phyloP scores from a whole-genome alignment of 2,113 vertebrate species.

The Sialia sialis region DNA sequence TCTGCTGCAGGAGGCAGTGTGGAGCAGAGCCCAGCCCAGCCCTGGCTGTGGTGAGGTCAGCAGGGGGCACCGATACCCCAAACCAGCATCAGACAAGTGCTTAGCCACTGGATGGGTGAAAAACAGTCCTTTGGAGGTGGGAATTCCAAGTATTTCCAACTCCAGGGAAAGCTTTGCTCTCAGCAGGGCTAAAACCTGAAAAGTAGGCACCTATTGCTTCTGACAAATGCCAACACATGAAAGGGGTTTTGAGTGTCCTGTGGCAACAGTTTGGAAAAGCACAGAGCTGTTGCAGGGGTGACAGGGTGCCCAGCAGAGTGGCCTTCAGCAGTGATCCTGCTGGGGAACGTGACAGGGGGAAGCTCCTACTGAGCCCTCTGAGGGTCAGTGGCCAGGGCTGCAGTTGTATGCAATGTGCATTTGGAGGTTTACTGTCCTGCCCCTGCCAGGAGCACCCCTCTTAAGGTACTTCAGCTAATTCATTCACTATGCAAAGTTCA shows the following conservation, averaged over 20 bases:
- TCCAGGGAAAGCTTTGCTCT: not conserved
- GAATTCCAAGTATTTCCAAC: not conserved
- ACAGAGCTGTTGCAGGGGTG: fast-evolving
- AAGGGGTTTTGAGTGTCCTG: not conserved
- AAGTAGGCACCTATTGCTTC: not conserved
- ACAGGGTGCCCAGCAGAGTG: fast-evolving
- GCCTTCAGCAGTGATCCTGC: not conserved
- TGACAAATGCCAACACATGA: not conserved
- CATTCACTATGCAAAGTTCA: fast-evolving
- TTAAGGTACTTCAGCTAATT: not conserved
- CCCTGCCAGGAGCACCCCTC: fast-evolving
- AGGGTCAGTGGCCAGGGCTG: not conserved
- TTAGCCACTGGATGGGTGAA: fast-evolving
- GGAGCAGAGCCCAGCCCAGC: not conserved
- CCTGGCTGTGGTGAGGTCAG: fast-evolving
- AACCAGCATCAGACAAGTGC: fast-evolving
- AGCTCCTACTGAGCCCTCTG: fast-evolving
- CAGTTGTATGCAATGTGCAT: not conserved
- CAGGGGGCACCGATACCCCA: not conserved
- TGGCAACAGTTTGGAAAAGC: fast-evolving
- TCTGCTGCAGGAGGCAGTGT: not conserved
- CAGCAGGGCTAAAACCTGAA: not conserved
- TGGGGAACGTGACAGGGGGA: fast-evolving
- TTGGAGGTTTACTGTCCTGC: not conserved
- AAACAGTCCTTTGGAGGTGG: not conserved